Conservation (phyloP, 2,888 invertebrate genomes). For the Thera britannica region DNA sequence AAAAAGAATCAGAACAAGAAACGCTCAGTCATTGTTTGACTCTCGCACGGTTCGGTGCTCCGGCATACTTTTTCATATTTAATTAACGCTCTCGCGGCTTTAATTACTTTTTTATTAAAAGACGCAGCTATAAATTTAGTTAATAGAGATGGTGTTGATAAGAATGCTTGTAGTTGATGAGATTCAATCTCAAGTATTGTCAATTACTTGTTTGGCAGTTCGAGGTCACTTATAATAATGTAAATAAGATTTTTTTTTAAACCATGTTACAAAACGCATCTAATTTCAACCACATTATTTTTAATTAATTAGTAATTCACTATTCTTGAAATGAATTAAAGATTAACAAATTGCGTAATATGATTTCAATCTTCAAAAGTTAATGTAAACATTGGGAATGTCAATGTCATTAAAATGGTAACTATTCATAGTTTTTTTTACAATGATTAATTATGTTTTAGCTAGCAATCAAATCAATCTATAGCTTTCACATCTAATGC, state of each 20-base stretch:
- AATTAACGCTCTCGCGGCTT: constrained; percentile 42
- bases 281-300: too few relatives aligned
- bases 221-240: not conserved
- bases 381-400: constrained; percentile 12
- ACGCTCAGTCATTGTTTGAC: constrained; percentile 50
- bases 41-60: constrained; percentile 43
- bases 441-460: too few relatives aligned
- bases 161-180: not conserved
- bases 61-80: constrained; percentile 41
- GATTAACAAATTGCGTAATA: constrained; percentile 8
- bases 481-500: too few relatives aligned
- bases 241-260: too few relatives aligned
- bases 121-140: constrained; percentile 4
- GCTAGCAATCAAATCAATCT: too few relatives aligned
- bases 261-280: not conserved
- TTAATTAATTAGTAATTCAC: too few relatives aligned
- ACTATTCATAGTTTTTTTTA: not conserved
- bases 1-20: constrained; percentile 40
- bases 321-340: not conserved
- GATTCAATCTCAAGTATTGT: not conserved
- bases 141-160: constrained; percentile 1
- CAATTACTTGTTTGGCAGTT: not conserved
- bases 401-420: constrained; percentile 9
- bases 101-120: constrained; percentile 35
- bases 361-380: constrained; percentile 7